Evolutionary conservation across 2,113 vertebrate genomes (phyloP).

Genomic region (Crotalus tigris): DNA sequence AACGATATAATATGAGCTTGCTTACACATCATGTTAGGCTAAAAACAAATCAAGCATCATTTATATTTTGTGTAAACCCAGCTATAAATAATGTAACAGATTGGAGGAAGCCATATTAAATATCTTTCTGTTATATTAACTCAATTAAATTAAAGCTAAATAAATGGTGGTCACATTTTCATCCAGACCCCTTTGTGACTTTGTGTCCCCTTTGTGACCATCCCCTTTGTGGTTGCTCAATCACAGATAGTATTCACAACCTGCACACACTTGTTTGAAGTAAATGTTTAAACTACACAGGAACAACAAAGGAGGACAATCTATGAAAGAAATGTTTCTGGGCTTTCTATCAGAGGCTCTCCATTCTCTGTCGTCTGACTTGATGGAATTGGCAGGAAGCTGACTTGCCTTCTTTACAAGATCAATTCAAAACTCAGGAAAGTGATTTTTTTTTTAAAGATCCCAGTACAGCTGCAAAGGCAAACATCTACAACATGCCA

Average conservation of each 20-base stretch:
- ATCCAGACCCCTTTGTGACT: not conserved
- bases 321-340: not conserved
- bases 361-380: not conserved
- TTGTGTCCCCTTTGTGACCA: not conserved
- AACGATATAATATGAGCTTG: not conserved
- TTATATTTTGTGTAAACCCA: not conserved
- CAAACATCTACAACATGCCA: not conserved
- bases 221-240: not conserved
- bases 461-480: constrained; percentile 20
- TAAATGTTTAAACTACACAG: not conserved
- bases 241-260: not conserved
- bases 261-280: not conserved
- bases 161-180: not conserved
- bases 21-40: not conserved
- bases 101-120: not conserved
- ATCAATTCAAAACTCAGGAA: not conserved
- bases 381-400: not conserved
- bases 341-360: not conserved
- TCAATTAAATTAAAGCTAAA: not conserved
- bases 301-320: not conserved
- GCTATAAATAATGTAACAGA: not conserved
- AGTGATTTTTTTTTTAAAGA: not conserved
- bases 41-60: not conserved
- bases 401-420: not conserved
- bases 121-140: not conserved